Evolutionary conservation across 2,113 vertebrate genomes (phyloP).

Genomic region (Carlito syrichta): DNA sequence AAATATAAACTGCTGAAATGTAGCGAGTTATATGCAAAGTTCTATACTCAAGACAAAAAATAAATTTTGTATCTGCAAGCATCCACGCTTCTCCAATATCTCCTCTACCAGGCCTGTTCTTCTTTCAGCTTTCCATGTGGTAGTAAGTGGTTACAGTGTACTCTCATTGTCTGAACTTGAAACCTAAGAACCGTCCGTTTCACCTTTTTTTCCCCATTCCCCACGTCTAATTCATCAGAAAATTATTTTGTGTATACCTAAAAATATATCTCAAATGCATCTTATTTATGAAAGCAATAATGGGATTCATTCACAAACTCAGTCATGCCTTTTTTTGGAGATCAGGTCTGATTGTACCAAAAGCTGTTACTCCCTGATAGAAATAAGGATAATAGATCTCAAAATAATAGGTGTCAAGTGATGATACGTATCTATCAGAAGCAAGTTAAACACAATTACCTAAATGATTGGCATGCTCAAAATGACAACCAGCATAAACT

Average conservation of each 20-base stretch:
- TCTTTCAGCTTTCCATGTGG: background rate
- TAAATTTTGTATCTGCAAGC: background rate
- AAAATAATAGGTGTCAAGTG: background rate
- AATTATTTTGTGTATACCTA: background rate
- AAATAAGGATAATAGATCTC: background rate
- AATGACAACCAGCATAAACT: background rate
- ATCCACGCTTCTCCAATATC: background rate
- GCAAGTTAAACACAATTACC: background rate
- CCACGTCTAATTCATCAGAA: background rate
- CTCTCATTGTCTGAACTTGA: background rate
- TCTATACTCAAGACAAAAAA: background rate
- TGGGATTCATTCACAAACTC: background rate
- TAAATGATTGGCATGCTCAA: background rate
- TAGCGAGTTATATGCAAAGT: constrained; percentile 1
- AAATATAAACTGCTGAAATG: background rate
- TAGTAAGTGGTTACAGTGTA: background rate
- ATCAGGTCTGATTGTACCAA: background rate
- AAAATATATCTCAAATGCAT: background rate
- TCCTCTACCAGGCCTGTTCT: background rate
- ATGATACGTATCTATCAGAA: background rate
- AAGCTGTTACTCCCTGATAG: background rate
- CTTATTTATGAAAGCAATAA: background rate
- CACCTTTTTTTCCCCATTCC: background rate
- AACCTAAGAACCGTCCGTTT: background rate
- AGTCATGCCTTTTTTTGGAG: background rate